Conservation (phyloP, 2,797 vertebrate species). For the Staurois parvus region DNA sequence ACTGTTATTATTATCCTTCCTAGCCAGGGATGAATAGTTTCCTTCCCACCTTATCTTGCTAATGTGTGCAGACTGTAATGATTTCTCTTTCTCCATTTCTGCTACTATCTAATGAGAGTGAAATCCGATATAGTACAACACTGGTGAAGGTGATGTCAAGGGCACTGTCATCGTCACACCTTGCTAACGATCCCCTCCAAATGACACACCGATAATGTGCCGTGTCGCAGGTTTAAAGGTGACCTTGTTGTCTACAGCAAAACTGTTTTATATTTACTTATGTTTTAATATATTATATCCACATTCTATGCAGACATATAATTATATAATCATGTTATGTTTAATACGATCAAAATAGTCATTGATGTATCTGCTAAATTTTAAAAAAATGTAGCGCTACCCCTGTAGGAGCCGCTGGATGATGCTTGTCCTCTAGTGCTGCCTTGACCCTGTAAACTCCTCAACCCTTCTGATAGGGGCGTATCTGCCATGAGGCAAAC, state of each 20-base stretch:
- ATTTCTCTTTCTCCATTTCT: neutral
- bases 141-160: slow-evolving; percentile 35
- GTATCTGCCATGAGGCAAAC: too few species aligned
- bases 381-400: too few species aligned
- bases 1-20: neutral
- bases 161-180: slow-evolving; percentile 9
- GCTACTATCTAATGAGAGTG: neutral
- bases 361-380: too few species aligned
- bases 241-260: slow-evolving; percentile 22
- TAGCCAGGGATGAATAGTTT: slow-evolving; percentile 1
- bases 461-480: too few species aligned
- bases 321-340: too few species aligned
- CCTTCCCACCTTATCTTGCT: neutral
- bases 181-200: slow-evolving; percentile 1
- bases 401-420: too few species aligned
- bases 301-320: too few species aligned
- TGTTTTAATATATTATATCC: neutral
- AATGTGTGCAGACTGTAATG: neutral
- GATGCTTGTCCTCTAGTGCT: too few species aligned
- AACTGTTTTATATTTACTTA: neutral
- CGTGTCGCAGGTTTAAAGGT: slow-evolving; percentile 2
- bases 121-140: slow-evolving; percentile 18
- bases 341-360: too few species aligned
- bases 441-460: too few species aligned
- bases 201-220: neutral